These are phyloP conservation scores for Drosophila nasuta DNA, from an alignment of 1,140 invertebrate genomes.

Conservation along the genomic window DNA sequence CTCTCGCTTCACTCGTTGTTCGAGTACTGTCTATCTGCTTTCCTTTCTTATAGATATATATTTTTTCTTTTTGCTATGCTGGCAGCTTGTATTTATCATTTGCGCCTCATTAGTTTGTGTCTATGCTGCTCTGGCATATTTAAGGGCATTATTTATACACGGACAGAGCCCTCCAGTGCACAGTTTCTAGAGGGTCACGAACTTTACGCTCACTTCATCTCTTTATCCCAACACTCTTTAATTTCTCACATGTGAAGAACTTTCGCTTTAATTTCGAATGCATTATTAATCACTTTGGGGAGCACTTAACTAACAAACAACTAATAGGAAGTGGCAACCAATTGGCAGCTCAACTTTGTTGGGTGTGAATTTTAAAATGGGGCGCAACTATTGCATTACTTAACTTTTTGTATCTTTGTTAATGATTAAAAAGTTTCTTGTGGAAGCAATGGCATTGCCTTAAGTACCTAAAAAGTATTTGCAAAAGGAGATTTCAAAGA, in stretches of 20 bases:
- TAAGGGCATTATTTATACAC: conserved; percentile 63
- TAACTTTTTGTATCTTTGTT: neutral
- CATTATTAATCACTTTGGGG: conserved; percentile 8
- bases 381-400: neutral
- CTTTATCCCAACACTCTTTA: neutral
- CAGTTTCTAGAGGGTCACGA: conserved; percentile 19
- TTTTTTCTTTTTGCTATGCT: conserved; percentile 46
- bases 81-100: conserved; percentile 77
- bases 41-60: neutral
- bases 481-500: no score
- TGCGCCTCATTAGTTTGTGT: conserved; percentile 72
- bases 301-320: neutral
- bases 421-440: neutral
- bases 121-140: conserved; percentile 33
- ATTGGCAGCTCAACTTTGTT: neutral
- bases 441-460: neutral
- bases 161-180: conserved; percentile 3
- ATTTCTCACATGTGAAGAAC: conserved; percentile 1
- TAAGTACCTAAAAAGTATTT: neutral
- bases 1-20: neutral
- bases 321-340: conserved; percentile 3
- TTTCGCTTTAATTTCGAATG: conserved; percentile 13
- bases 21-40: conserved; percentile 10
- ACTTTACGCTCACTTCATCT: neutral
- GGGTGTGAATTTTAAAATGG: neutral